Evolutionary conservation across 2,888 invertebrate genomes (phyloP).

Genomic region (Frankliniella fusca): DNA sequence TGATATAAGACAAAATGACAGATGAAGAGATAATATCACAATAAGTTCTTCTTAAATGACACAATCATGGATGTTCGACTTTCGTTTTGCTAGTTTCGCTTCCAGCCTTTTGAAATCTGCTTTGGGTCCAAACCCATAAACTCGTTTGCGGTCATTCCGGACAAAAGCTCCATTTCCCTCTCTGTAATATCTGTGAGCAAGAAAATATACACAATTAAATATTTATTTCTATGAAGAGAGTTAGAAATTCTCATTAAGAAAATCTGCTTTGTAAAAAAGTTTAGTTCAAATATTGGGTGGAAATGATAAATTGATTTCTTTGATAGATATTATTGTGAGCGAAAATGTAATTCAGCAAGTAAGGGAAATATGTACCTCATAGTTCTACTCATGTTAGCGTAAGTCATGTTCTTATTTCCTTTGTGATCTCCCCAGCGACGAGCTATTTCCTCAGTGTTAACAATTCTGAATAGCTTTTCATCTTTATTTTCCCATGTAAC

Average conservation of each 20-base stretch:
- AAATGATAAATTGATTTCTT: too few species aligned
- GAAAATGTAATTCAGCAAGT: neutral
- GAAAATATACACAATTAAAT: neutral
- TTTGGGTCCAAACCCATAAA: constrained; percentile 7
- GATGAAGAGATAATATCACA: too few species aligned
- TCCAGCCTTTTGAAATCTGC: constrained; percentile 4
- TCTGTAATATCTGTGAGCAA: neutral
- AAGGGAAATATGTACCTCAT: neutral
- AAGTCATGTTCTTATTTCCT: neutral
- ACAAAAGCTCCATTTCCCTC: constrained; percentile 15
- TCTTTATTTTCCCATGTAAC: neutral
- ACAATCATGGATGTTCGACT: neutral
- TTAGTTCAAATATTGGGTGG: too few species aligned
- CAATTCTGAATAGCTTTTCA: neutral
- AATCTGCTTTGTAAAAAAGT: too few species aligned
- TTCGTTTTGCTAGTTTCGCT: neutral
- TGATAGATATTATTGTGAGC: neutral
- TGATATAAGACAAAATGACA: too few species aligned
- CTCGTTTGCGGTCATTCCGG: neutral
- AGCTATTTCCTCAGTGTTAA: constrained; percentile 8
- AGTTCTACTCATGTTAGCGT: neutral
- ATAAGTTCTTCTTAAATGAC: too few species aligned
- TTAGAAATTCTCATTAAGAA: too few species aligned
- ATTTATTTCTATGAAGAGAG: neutral
- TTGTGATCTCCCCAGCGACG: constrained; percentile 4